Conservation (phyloP, 2,797 vertebrate species). For the Xiphorhynchus erythropygius region DNA sequence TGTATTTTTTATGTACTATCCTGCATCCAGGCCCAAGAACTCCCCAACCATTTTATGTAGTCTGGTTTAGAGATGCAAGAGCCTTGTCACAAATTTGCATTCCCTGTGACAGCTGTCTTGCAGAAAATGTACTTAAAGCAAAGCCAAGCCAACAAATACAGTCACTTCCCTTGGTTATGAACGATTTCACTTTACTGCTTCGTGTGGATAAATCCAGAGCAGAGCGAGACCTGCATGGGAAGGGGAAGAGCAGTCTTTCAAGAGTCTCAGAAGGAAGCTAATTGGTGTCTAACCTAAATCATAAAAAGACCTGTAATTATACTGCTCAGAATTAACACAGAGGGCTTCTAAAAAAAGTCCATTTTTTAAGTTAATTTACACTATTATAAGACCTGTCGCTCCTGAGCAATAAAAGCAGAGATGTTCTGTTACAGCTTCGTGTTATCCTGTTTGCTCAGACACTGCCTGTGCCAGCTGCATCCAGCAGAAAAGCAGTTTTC, state of each 20-base stretch:
- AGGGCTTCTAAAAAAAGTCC: slow-evolving; percentile 48
- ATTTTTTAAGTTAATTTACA: slow-evolving; percentile 73
- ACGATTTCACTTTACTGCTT: slow-evolving; percentile 39
- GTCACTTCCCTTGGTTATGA: background rate
- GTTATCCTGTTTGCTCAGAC: slow-evolving; percentile 74
- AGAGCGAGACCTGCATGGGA: background rate
- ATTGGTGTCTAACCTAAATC: slow-evolving; percentile 69
- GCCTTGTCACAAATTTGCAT: background rate
- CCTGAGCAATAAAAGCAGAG: slow-evolving; percentile 64
- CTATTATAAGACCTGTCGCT: slow-evolving; percentile 61
- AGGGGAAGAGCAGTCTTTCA: background rate
- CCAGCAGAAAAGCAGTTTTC: slow-evolving; percentile 74
- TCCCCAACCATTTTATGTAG: background rate
- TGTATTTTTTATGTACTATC: background rate
- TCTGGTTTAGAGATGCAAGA: background rate
- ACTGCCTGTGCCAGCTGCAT: slow-evolving; percentile 71
- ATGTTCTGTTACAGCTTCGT: slow-evolving; percentile 54
- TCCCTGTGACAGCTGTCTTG: background rate
- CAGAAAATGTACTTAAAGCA: slow-evolving; percentile 40
- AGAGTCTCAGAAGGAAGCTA: slow-evolving; percentile 47
- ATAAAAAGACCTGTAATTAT: slow-evolving; percentile 76
- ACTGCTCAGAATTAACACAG: slow-evolving; percentile 58
- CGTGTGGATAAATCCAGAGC: slow-evolving; percentile 20
- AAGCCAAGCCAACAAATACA: slow-evolving; percentile 1
- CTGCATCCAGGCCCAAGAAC: background rate